Base-by-base conservation (phyloP, 2,888 invertebrate genomes). In the Apantesis nais region DNA sequence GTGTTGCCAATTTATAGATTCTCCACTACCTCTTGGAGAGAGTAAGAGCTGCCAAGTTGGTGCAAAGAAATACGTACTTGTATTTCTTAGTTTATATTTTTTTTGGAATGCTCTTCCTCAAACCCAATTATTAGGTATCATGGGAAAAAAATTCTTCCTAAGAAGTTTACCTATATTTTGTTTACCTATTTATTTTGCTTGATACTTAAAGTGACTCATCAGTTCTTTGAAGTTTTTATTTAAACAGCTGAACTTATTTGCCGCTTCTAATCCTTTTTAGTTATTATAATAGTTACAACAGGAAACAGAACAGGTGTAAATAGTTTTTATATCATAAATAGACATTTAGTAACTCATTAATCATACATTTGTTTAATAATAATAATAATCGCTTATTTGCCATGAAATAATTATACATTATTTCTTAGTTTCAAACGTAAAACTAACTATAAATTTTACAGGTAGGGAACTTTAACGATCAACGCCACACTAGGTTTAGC, bases 211-310 rank as follows among this genome's bases (percentile, higher is more conserved):
- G 16, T 29, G 58, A 58, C 29, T 58, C 16, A 58, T 29, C 55
- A 55, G 14, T 55, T 55, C 12, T 55, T 55, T 55, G 3, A 55
- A 55, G 25, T 25, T 55, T n/a, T 19, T n/a, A 44, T 70, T 70
- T 66, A 19, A 31, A 67, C 70, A 67, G 76, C 67, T 63, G 67
- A 62, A 60, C 74, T 61, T 63, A 73, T 72, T 78, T 73, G 71
- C 73, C 68, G 60, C 55, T 29, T 68, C 41, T 71, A 65, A 68
- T 71, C 62, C 67, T 67, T 68, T 62, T 66, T 41, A 44, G 65
- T 39, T 34, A 25, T 48, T 65, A 41, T 25, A 62, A 68, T 70
- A 68, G 62, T 58, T 65, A 73, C 58, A 1, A 61, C 68, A 68
- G 65, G 65, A 72, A 68, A 44, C 41, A 60, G 37, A 48, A 66